Evolutionary conservation across 2,113 vertebrate species (phyloP), one percentile per base, ranked within the genome.

Genomic region (Struthidea cinerea): DNA sequence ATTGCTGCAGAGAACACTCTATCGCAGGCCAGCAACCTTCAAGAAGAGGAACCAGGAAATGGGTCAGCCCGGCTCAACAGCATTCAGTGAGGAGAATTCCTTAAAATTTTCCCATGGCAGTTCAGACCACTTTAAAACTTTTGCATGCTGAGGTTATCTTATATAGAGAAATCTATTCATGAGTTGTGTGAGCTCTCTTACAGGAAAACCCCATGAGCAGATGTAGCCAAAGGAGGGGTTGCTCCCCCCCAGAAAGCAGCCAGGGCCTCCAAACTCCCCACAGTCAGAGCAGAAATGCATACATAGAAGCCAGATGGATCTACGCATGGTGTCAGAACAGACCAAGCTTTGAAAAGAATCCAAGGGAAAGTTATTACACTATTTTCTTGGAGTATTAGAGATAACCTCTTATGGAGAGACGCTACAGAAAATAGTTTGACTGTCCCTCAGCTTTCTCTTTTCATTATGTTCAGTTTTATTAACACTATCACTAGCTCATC

Each of bases 61-160:
- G 18, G 3, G 28, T 44, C 14, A 12, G n/a, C 7, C 35, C 0
- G 0, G 16, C 50, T 64, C 63, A 65, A 33, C 12, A 64, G 33
- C 1, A 0, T 42, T 75, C 49, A 71, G 11, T 3, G 47, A 64
- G 19, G 8, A 50, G 16, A 78, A 82, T 39, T 28, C 39, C 53
- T 75, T 23, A 50, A 57, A 59, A 22, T 55, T 59, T 81, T 78
- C n/a, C 55, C 20, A 10, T 19, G 12, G 21, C 4, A 7, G 15
- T 65, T 81, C 37, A 70, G 41, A 56, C 28, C 21, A n/a, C 28
- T 71, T 88, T 16, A 37, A 74, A 46, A 13, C 16, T 32, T 74
- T 75, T 71, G 27, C 16, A 60, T 47, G 7, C 9, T 64, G 35
- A 59, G 7, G 13, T 86, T 76, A 56, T 79, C 28, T 70, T 67